Percentiles rank a stretch among this genome's conserved stretches.
Evolutionary conservation across 2,797 vertebrate genomes (phyloP).

Genomic region (Emys orbicularis): DNA sequence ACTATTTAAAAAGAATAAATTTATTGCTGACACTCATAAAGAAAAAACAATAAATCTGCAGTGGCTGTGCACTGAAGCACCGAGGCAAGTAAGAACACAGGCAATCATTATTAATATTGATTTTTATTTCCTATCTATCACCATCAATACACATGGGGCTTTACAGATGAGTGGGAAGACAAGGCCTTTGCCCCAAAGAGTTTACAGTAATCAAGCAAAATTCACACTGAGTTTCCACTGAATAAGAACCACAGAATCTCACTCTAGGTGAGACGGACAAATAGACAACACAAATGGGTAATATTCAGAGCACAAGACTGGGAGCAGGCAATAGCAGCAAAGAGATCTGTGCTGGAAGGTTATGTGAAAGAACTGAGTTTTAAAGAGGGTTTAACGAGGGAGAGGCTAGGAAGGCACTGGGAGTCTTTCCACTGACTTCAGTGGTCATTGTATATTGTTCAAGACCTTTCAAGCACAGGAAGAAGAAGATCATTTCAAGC

Average conservation of each 20-base stretch:
- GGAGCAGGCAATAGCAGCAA: background rate
- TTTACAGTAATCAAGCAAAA: conserved; percentile 61
- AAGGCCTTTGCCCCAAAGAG: conserved; percentile 50
- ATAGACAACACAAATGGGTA: background rate
- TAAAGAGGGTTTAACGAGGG: background rate
- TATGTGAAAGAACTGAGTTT: background rate
- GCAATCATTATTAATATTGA: conserved; percentile 59
- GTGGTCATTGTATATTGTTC: background rate
- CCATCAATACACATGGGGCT: conserved; percentile 50
- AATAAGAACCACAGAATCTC: conserved; percentile 25
- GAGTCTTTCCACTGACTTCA: background rate
- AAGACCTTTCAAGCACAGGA: background rate
- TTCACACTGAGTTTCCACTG: conserved; percentile 56
- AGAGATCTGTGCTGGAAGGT: background rate
- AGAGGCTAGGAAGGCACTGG: background rate
- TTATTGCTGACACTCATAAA: conserved; percentile 60
- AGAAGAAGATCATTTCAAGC: background rate
- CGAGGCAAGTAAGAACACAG: conserved; percentile 55
- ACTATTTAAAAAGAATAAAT: conserved; percentile 11
- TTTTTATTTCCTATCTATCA: conserved; percentile 63
- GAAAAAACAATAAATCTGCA: conserved; percentile 40
- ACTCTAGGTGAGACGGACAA: background rate
- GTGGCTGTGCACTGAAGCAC: conserved; percentile 10
- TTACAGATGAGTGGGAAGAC: conserved; percentile 21
- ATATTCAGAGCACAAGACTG: background rate